Conservation (phyloP, 1,140 invertebrate genomes). For the Limonius californicus region DNA sequence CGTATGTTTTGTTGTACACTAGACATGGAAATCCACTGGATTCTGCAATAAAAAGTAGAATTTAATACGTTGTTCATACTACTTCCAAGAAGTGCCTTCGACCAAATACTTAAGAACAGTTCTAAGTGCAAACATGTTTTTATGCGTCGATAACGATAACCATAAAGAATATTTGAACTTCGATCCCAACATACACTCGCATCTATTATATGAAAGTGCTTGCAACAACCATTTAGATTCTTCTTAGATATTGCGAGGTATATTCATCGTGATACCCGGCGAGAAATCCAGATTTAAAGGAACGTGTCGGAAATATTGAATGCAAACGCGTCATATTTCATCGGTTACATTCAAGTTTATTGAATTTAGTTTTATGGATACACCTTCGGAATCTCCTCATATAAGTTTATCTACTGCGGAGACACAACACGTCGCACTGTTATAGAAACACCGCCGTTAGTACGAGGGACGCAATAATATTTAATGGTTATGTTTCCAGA, state of each 20-base stretch:
- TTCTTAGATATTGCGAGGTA: too few species aligned
- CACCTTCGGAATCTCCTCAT: neutral
- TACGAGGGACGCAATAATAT: neutral
- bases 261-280: neutral
- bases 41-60: constrained; percentile 36
- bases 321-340: neutral
- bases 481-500: neutral
- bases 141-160: too few species aligned
- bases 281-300: neutral
- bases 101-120: too few species aligned
- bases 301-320: neutral
- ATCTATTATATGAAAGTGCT: neutral
- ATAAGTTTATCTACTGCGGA: neutral
- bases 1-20: constrained; percentile 59
- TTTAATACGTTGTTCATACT: too few species aligned
- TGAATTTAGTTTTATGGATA: neutral
- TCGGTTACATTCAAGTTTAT: neutral
- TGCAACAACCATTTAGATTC: too few species aligned
- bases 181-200: too few species aligned
- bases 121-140: too few species aligned
- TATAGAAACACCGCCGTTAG: neutral
- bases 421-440: neutral
- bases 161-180: too few species aligned
- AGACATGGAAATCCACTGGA: constrained; percentile 46
- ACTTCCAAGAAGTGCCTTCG: too few species aligned